Percentiles rank a stretch among this genome's conserved stretches.
Evolutionary conservation across 2,888 invertebrate genomes (phyloP).

Genomic region (Drosophila fungiperda): DNA sequence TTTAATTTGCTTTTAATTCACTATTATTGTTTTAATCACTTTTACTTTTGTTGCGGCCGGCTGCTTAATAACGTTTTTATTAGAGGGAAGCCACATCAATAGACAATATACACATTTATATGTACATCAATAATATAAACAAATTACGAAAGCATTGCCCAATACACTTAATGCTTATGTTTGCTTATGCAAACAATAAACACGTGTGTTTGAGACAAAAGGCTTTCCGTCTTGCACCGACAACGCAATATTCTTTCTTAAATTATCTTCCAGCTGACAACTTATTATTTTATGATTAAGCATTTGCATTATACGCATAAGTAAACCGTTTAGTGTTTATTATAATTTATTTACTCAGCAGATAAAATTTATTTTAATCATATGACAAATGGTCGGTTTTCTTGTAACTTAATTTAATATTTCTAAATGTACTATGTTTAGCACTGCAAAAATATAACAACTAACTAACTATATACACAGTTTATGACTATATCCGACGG

Average conservation of each 20-base stretch:
- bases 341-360: not conserved
- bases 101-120: constrained; percentile 24
- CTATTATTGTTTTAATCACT: constrained; percentile 55
- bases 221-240: not conserved
- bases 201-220: constrained; percentile 8
- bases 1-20: constrained; percentile 69
- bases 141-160: not conserved
- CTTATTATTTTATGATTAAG: not conserved
- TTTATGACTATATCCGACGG: not conserved
- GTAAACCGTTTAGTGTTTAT: not conserved
- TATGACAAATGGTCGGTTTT: not conserved
- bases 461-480: not conserved
- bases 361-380: not conserved
- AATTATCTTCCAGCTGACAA: not conserved
- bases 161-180: not conserved
- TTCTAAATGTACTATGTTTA: not conserved
- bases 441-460: not conserved
- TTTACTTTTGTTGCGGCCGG: constrained; percentile 12
- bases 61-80: constrained; percentile 41
- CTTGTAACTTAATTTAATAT: not conserved
- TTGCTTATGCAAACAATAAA: not conserved
- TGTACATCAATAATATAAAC: constrained; percentile 2
- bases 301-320: not conserved
- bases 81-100: constrained; percentile 23
- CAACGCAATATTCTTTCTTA: constrained; percentile 18